Evolutionary conservation across 2,888 invertebrate genomes (phyloP).

Genomic region (Andrena chrysosceles): DNA sequence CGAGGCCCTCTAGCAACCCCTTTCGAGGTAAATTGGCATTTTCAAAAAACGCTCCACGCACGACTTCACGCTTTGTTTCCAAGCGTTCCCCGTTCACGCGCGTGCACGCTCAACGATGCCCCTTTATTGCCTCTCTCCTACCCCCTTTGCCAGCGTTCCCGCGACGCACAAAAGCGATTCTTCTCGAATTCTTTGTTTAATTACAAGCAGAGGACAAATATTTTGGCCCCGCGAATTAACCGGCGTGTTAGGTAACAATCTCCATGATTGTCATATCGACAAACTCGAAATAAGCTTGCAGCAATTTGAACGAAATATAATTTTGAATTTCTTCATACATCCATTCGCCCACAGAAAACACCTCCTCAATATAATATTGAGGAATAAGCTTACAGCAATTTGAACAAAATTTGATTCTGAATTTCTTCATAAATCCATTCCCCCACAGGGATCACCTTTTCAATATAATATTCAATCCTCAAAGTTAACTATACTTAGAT

Average conservation of each 20-base stretch:
- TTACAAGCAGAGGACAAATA: constrained; percentile 60
- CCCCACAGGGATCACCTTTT: no score
- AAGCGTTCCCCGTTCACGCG: constrained; percentile 54
- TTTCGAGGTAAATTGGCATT: constrained; percentile 74
- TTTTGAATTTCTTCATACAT: no score
- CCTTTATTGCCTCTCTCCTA: constrained; percentile 61
- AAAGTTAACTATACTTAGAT: no score
- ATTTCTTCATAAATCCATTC: no score
- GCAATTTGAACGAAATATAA: no score
- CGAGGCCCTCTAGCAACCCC: constrained; percentile 51
- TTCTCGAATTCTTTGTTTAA: constrained; percentile 54
- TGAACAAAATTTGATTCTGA: no score
- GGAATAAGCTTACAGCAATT: no score
- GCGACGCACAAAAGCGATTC: constrained; percentile 55
- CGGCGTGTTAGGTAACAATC: constrained; percentile 43
- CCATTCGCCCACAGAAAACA: no score
- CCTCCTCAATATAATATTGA: no score
- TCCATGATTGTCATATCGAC: no score
- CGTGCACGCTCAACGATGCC: constrained; percentile 50
- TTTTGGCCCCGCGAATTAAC: constrained; percentile 55
- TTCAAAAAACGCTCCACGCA: constrained; percentile 74
- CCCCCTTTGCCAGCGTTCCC: constrained; percentile 26
- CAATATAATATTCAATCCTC: no score
- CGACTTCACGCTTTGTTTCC: constrained; percentile 68
- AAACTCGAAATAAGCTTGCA: no score